Evolutionary conservation across 2,888 invertebrate genomes (phyloP).

Genomic region (Microctonus hyperodae): DNA sequence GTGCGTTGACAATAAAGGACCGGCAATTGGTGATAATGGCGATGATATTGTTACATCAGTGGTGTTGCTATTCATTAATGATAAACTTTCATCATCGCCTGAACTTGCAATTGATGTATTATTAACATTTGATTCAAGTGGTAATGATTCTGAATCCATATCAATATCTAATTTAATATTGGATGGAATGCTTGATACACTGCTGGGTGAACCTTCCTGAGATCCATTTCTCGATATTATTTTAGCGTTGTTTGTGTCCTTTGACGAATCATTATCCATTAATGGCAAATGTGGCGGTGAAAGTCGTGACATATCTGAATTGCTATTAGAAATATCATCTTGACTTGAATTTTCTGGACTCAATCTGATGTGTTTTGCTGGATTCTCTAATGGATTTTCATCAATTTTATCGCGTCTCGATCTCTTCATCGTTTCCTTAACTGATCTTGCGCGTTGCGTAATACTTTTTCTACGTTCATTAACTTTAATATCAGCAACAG

Average conservation of each 20-base stretch:
- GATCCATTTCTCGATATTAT: slow-evolving; percentile 51
- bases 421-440: slow-evolving; percentile 43
- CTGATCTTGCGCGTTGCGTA: slow-evolving; percentile 43
- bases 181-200: slow-evolving; percentile 52
- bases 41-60: slow-evolving; percentile 57
- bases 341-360: slow-evolving; percentile 55
- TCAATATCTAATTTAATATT: slow-evolving; percentile 57
- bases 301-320: slow-evolving; percentile 53
- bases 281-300: slow-evolving; percentile 48
- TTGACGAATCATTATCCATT: slow-evolving; percentile 48
- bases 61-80: slow-evolving; percentile 50
- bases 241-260: slow-evolving; percentile 42
- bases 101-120: slow-evolving; percentile 56
- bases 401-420: slow-evolving; percentile 43
- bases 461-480: slow-evolving; percentile 53
- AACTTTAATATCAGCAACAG: slow-evolving; percentile 60
- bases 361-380: slow-evolving; percentile 50
- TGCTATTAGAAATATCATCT: slow-evolving; percentile 57
- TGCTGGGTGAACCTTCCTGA: slow-evolving; percentile 57
- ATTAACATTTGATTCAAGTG: slow-evolving; percentile 50
- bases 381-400: slow-evolving; percentile 39
- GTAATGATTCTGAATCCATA: slow-evolving; percentile 53
- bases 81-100: slow-evolving; percentile 59
- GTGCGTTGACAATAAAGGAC: slow-evolving; percentile 56
- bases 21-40: slow-evolving; percentile 57